A percentile compares a stretch with the other conserved stretches of the same genome.
phyloP scores from a whole-genome alignment of 2,797 vertebrate species.

The Hippocampus kuda region DNA sequence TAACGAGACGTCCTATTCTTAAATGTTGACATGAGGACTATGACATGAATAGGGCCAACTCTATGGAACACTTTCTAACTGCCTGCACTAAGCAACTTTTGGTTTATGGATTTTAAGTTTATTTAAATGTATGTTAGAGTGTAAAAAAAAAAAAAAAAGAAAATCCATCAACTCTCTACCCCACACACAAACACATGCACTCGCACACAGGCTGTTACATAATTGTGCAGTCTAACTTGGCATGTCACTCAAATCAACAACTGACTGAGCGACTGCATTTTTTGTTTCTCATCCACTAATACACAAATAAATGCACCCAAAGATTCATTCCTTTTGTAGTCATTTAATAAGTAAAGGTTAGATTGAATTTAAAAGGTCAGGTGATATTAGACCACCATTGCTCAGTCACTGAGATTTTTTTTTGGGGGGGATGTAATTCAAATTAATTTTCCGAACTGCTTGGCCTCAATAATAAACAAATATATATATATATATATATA shows the following conservation, averaged over 20 bases:
- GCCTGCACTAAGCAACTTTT: not conserved
- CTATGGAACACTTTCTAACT: not conserved
- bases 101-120: not conserved
- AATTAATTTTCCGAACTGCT: no score
- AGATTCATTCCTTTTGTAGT: not conserved
- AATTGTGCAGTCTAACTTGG: constrained; percentile 36
- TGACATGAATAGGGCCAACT: no score
- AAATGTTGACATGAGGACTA: not conserved
- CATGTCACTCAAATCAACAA: constrained; percentile 41
- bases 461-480: constrained; percentile 1
- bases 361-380: not conserved
- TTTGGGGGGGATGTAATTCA: no score
- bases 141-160: not conserved
- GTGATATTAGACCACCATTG: constrained; percentile 26
- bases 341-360: not conserved
- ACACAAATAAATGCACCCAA: constrained; percentile 15
- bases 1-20: not conserved
- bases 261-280: constrained; percentile 33
- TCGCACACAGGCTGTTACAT: constrained; percentile 37
- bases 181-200: constrained; percentile 9
- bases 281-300: constrained; percentile 27
- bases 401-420: constrained; percentile 1
- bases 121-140: not conserved
- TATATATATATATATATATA: no score
- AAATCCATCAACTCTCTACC: not conserved